These are phyloP conservation scores for Setipinna tenuifilis DNA, from an alignment of 2,797 vertebrate genomes.

Conservation along the genomic window DNA sequence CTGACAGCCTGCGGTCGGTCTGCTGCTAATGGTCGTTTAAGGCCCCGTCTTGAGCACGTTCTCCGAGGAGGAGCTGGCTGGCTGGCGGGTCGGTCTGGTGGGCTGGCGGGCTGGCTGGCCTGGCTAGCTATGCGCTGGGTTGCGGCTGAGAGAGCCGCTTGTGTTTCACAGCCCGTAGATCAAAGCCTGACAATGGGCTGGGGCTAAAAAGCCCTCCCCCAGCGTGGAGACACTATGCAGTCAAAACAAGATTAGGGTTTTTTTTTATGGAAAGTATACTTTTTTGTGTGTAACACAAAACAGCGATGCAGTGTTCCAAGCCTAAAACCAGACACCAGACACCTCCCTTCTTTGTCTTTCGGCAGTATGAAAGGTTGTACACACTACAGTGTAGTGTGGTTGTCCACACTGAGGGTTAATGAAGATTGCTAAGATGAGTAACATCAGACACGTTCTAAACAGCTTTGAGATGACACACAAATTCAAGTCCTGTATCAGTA, in stretches of 20 bases:
- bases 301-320: not conserved
- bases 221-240: slow-evolving; percentile 1
- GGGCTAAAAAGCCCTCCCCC: not conserved
- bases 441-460: not conserved
- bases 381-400: no score
- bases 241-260: slow-evolving; percentile 22
- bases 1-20: slow-evolving; percentile 59
- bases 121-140: not conserved
- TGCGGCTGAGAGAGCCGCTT: slow-evolving; percentile 28
- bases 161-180: slow-evolving; percentile 29
- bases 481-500: not conserved
- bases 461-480: not conserved
- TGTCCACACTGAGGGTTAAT: no score
- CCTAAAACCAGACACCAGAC: not conserved
- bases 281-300: not conserved
- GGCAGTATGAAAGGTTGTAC: not conserved
- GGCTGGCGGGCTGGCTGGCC: not conserved
- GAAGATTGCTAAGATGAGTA: not conserved
- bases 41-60: slow-evolving; percentile 17
- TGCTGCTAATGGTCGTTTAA: slow-evolving; percentile 23
- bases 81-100: not conserved
- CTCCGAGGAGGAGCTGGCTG: not conserved
- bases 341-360: not conserved
- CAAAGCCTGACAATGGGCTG: slow-evolving; percentile 16
- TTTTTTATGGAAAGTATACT: not conserved